These are phyloP conservation scores for Cyprinella venusta DNA, from an alignment of 2,797 vertebrate genomes.

Conservation along the genomic window DNA sequence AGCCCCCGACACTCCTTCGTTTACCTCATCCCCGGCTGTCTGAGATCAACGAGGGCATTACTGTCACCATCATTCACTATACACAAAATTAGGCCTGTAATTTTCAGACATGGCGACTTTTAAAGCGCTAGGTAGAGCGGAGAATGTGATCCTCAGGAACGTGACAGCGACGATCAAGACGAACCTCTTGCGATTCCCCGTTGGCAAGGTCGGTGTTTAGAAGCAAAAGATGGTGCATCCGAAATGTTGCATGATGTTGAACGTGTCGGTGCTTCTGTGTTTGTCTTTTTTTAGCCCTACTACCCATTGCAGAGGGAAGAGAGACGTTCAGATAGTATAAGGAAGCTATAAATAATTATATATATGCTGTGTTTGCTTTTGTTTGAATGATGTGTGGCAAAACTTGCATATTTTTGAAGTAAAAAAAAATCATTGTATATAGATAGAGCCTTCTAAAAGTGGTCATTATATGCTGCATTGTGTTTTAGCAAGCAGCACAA, in stretches of 20 bases:
- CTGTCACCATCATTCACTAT: conserved; percentile 29
- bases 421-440: not conserved
- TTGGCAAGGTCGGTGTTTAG: conserved; percentile 75
- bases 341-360: not conserved
- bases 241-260: conserved; percentile 6
- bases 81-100: conserved; percentile 32
- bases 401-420: not conserved
- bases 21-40: not conserved
- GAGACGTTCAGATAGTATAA: not conserved
- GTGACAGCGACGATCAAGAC: conserved; percentile 62
- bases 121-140: conserved; percentile 71
- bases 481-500: not conserved
- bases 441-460: not conserved
- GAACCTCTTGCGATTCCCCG: conserved; percentile 55
- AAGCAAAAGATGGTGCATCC: conserved; percentile 1
- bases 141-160: conserved; percentile 69
- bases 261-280: not conserved
- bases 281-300: not conserved
- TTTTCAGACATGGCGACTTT: conserved; percentile 76
- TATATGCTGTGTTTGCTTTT: not conserved
- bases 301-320: not conserved
- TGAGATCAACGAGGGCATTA: conserved; percentile 24
- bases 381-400: not conserved
- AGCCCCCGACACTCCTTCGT: conserved; percentile 59
- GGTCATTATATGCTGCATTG: not conserved